Evolutionary conservation across 2,797 vertebrate genomes (phyloP).

Genomic region (Micropoecilia bifurca): DNA sequence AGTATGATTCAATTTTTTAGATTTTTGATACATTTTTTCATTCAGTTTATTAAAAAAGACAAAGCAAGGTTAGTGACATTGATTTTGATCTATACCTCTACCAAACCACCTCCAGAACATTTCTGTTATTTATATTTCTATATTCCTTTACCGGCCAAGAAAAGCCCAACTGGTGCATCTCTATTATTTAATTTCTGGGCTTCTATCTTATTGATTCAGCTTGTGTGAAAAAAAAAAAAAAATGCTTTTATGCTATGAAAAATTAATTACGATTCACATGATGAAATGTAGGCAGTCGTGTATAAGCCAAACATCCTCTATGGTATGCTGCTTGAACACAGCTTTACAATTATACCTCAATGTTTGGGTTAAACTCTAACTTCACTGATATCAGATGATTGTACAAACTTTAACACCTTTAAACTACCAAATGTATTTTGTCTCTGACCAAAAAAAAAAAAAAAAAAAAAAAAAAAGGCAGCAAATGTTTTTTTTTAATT

Average conservation of each 20-base stretch:
- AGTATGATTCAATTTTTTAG: background rate
- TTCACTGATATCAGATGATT: conserved; percentile 23
- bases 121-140: background rate
- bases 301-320: conserved; percentile 21
- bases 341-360: background rate
- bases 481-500: conserved; percentile 75
- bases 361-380: conserved; percentile 8
- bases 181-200: background rate
- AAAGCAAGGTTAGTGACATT: background rate
- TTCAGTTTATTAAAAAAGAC: background rate
- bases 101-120: background rate
- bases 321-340: background rate
- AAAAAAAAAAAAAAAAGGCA: conserved; percentile 51
- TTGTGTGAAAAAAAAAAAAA: background rate
- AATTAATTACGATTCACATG: conserved; percentile 6
- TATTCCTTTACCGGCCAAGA: background rate
- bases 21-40: background rate
- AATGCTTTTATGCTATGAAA: background rate
- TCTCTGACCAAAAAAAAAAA: conserved; percentile 21
- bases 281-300: conserved; percentile 27
- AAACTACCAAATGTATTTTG: conserved; percentile 46
- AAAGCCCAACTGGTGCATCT: background rate
- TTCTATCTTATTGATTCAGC: conserved; percentile 26
- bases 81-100: background rate
- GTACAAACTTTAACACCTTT: conserved; percentile 39